Evolutionary conservation across 2,797 vertebrate genomes (phyloP).

Genomic region (Acrossocheilus fasciatus): DNA sequence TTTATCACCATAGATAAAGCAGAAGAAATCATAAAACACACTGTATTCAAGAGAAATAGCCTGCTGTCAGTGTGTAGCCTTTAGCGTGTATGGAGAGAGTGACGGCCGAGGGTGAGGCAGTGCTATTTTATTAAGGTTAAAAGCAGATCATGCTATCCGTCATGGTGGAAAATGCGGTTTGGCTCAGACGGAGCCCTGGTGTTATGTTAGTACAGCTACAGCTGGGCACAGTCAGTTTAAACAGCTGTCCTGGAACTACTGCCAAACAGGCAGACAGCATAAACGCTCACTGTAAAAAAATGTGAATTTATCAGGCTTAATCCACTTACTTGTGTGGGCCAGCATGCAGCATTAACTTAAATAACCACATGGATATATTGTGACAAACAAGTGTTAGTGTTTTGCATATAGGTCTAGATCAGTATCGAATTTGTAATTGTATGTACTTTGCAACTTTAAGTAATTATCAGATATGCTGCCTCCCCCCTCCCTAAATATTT

Average conservation of each 20-base stretch:
- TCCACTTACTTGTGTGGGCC: conserved; percentile 45
- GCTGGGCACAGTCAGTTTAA: conserved; percentile 58
- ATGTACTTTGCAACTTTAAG: background rate
- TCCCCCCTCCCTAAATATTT: background rate
- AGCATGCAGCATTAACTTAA: conserved; percentile 45
- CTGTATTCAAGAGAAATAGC: conserved; percentile 43
- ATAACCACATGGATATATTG: conserved; percentile 35
- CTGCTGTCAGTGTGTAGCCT: conserved; percentile 27
- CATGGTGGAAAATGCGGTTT: conserved; percentile 60
- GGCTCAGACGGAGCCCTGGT: conserved; percentile 65
- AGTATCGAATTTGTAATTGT: background rate
- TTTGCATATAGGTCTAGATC: background rate
- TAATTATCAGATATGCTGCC: background rate
- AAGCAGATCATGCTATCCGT: conserved; percentile 63
- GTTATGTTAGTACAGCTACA: conserved; percentile 43
- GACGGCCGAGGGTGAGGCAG: conserved; percentile 51
- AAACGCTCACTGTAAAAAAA: background rate
- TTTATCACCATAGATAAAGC: conserved; percentile 47
- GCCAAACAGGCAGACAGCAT: conserved; percentile 50
- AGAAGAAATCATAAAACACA: conserved; percentile 33
- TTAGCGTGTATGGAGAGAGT: conserved; percentile 27
- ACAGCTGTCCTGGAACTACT: conserved; percentile 62
- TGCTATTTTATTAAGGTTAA: conserved; percentile 70
- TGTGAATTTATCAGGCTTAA: conserved; percentile 44
- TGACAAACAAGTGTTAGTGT: background rate